A percentile compares a stretch with the other conserved stretches of the same genome.
These are phyloP conservation scores for Mesoligia furuncula DNA, from an alignment of 2,888 invertebrate species.

Conservation along the genomic window DNA sequence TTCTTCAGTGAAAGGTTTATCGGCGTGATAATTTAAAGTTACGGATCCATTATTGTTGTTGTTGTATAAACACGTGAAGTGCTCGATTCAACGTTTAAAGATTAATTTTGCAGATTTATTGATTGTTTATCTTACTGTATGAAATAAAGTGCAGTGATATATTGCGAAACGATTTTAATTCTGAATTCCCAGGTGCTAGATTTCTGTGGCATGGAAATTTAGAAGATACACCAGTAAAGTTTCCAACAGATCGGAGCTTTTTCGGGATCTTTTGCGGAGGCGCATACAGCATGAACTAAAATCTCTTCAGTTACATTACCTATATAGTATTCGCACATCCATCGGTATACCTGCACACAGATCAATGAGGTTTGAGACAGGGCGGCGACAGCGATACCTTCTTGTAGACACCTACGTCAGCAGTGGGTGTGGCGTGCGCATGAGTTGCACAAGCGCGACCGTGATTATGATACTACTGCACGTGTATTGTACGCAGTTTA, in stretches of 20 bases:
- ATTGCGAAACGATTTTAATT: conserved; percentile 33
- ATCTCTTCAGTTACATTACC: not conserved
- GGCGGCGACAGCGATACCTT: conserved; percentile 41
- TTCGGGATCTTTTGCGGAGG: not conserved
- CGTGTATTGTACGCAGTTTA: conserved; percentile 13
- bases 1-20: conserved; percentile 50
- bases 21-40: conserved; percentile 32
- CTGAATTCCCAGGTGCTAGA: conserved; percentile 27
- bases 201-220: conserved; percentile 30
- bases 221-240: not conserved
- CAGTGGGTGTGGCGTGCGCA: conserved; percentile 69
- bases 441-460: conserved; percentile 69
- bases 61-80: conserved; percentile 47
- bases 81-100: conserved; percentile 20
- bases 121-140: conserved; percentile 56
- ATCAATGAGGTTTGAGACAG: conserved; percentile 43
- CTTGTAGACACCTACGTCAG: conserved; percentile 61
- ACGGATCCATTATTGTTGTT: conserved; percentile 48
- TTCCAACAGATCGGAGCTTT: not conserved
- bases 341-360: not conserved
- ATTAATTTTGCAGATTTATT: conserved; percentile 58
- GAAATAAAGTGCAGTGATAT: conserved; percentile 49
- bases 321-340: not conserved
- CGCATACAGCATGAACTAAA: not conserved
- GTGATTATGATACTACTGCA: conserved; percentile 33